Evolutionary conservation across 1,140 invertebrate genomes (phyloP), one percentile per base, ranked within the genome.

Genomic region (Drosophila pandora): DNA sequence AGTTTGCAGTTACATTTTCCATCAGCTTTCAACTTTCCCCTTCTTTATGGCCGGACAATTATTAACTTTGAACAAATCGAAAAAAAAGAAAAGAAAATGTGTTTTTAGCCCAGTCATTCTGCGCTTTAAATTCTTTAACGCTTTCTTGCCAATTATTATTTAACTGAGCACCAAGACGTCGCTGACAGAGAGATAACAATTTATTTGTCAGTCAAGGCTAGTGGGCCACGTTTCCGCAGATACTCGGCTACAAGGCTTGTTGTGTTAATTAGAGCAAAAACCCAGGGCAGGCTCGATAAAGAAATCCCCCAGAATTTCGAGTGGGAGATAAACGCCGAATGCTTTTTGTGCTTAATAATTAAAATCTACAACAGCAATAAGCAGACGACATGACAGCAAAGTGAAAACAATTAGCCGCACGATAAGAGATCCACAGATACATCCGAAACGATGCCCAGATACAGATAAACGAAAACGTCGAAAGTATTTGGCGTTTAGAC

Each of bases 401-500:
- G 76, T 54, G 84, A 83, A 87, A 88, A 83, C 83, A 87, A 87
- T 87, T 87, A 88, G 64, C 49, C n/a, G 78, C 82, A 82, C 82
- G 82, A 85, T 85, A 85, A 85, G 49, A 76, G 73, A 43, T 62
- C 61, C 63, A 84, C 63, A 85, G 81, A 85, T 85, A 85, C 76
- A 85, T 17, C 23, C 41, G 43, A 17, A 22, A 8, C 2, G 43
- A 21, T 47, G 83, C 45, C 54, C 32, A 84, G 79, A 79, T 79
- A 67, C 45, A 83, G 69, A 78, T 83, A 84, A 54, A 68, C 52
- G 63, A 59, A 82, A 79, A 70, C 63, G 67, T 81, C 62, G 56
- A 85, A 79, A 79, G 59, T 67, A 71, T 78, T 85, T 78, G 78
- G 78, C 78, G 75, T 81, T 85, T 82, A 79, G 78, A 69, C 67